Conservation (phyloP, 30 jellyfish, hydroid and myxozoan species). For the Cassiopea xamachana region DNA sequence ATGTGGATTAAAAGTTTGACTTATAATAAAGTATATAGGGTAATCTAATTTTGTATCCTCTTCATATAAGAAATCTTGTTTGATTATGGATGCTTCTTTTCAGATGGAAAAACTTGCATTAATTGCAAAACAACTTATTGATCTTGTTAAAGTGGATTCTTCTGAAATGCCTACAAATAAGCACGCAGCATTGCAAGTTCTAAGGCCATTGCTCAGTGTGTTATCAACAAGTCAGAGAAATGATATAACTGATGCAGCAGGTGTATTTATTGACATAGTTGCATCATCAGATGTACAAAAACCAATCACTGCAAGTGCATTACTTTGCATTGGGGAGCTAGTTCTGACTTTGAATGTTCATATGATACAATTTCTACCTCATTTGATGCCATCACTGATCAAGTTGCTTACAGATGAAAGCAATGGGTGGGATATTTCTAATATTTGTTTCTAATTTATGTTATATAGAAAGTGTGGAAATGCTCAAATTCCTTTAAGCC, state of each 20-base stretch:
- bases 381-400: constrained; percentile 75
- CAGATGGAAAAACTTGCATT: not conserved
- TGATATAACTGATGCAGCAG: constrained; percentile 37
- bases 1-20: too few species aligned
- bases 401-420: constrained; percentile 28
- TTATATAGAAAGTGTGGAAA: too few species aligned
- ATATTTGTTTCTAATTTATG: too few species aligned
- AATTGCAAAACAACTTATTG: constrained; percentile 30
- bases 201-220: constrained; percentile 53
- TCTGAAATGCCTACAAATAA: constrained; percentile 60
- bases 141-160: constrained; percentile 13
- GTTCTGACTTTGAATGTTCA: constrained; percentile 45
- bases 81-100: not conserved
- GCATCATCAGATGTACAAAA: constrained; percentile 20
- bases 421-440: constrained; percentile 23
- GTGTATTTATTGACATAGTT: constrained; percentile 23
- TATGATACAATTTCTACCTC: constrained; percentile 74
- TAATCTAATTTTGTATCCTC: too few species aligned
- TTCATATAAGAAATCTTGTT: not conserved
- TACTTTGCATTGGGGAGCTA: constrained; percentile 83
- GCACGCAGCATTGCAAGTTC: constrained; percentile 79
- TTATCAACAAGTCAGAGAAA: constrained; percentile 45
- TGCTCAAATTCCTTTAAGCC: too few species aligned
- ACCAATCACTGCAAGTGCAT: constrained; percentile 77
- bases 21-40: too few species aligned